phyloP scores from a whole-genome alignment of 23 tunicate species.

The Oikopleura vanhoeffeni region DNA sequence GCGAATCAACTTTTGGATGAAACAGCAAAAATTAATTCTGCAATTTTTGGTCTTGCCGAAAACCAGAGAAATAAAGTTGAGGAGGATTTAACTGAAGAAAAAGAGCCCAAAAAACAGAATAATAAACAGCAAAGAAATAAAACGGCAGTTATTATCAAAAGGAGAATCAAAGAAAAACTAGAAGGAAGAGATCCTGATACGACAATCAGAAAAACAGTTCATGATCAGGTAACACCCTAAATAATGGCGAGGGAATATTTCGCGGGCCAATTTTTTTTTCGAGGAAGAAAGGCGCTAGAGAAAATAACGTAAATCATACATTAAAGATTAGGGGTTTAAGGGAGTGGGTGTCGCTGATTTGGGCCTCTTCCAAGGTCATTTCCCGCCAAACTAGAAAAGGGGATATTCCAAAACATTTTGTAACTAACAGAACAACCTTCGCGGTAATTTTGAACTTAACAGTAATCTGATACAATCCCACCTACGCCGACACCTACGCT shows the following conservation, averaged over 20 bases:
- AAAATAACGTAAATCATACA: too few species aligned
- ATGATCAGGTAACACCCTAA: constrained; percentile 40
- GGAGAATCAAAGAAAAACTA: constrained; percentile 67
- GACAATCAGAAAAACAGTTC: constrained; percentile 33
- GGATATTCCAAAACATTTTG: too few species aligned
- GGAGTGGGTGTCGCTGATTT: too few species aligned
- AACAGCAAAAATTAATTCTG: constrained; percentile 32
- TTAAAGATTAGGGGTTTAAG: too few species aligned
- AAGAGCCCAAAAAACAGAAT: constrained; percentile 48
- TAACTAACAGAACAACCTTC: too few species aligned
- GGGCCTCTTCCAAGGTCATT: too few species aligned
- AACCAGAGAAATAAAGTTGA: not conserved
- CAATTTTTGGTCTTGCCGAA: constrained; percentile 2
- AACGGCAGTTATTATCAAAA: constrained; percentile 54
- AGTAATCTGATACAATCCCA: too few species aligned
- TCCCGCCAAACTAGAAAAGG: too few species aligned
- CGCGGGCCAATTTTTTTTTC: not conserved
- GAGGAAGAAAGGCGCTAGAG: too few species aligned
- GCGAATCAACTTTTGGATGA: constrained; percentile 57
- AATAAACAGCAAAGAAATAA: constrained; percentile 24
- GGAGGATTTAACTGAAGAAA: constrained; percentile 33
- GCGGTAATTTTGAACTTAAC: too few species aligned
- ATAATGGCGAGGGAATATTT: not conserved
- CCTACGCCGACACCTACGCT: too few species aligned
- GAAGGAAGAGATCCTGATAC: constrained; percentile 67